Conservation (phyloP, 2,888 invertebrate species). For the Hydriomena furcata region DNA sequence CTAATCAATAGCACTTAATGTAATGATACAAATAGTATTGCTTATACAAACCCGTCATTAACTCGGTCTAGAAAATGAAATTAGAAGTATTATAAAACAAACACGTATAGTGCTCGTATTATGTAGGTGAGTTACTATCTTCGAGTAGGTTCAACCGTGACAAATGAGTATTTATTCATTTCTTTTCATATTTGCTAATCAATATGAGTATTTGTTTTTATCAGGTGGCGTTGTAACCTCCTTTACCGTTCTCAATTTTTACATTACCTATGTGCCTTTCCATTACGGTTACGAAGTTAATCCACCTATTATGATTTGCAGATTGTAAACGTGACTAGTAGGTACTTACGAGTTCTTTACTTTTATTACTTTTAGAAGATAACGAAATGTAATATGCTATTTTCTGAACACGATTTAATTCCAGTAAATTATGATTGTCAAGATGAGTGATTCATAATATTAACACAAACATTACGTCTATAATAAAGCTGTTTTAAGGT, state of each 20-base stretch:
- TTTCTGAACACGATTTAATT: conserved; percentile 2
- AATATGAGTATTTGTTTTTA: too few relatives aligned
- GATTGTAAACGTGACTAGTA: conserved; percentile 8
- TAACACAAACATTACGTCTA: conserved; percentile 16
- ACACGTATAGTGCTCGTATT: too few relatives aligned
- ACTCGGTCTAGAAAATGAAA: background rate
- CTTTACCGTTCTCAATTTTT: too few relatives aligned
- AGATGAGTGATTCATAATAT: conserved; percentile 3
- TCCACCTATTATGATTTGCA: background rate
- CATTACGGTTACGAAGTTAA: too few relatives aligned
- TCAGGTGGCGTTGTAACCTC: too few relatives aligned
- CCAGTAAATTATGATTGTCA: background rate
- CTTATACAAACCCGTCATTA: background rate
- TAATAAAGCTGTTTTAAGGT: conserved; percentile 21
- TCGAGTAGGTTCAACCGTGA: too few relatives aligned
- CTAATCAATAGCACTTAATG: conserved; percentile 18
- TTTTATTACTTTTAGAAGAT: conserved; percentile 6
- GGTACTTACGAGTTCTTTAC: too few relatives aligned
- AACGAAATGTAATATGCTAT: background rate
- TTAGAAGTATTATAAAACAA: too few relatives aligned
- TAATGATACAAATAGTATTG: conserved; percentile 4
- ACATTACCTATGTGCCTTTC: too few relatives aligned
- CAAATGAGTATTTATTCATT: too few relatives aligned
- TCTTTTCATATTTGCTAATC: too few relatives aligned
- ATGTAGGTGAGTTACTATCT: too few relatives aligned